phyloP scores from a whole-genome alignment of 2,113 vertebrate species.

The Ictalurus furcatus region DNA sequence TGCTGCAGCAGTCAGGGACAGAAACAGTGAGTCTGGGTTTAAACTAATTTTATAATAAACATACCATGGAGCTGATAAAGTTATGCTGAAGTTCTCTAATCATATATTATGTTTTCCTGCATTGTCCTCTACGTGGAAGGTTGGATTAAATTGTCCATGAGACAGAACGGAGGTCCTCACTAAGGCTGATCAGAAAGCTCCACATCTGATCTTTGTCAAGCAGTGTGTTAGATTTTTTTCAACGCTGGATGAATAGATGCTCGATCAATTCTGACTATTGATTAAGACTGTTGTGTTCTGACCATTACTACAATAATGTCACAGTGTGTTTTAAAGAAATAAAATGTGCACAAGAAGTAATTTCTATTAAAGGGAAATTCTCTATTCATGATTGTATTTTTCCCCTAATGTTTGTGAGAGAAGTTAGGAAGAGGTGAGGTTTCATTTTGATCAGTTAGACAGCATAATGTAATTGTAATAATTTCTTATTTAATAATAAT shows the following conservation, averaged over 20 bases:
- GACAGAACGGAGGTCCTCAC: conserved; percentile 30
- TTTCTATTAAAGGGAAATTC: background rate
- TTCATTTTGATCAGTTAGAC: background rate
- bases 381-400: background rate
- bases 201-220: conserved; percentile 27
- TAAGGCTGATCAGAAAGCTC: conserved; percentile 7
- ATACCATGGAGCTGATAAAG: no score
- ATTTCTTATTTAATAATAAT: background rate
- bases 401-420: background rate
- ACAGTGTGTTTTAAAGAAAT: background rate
- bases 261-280: conserved; percentile 1
- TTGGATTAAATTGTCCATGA: conserved; percentile 16
- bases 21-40: background rate
- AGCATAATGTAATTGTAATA: background rate
- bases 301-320: background rate
- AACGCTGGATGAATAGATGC: conserved; percentile 25
- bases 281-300: background rate
- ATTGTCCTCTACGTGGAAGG: conserved; percentile 14
- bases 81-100: background rate
- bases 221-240: conserved; percentile 32
- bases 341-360: background rate
- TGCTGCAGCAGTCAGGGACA: conserved; percentile 12
- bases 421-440: background rate
- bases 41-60: background rate
- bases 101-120: background rate